These are phyloP conservation scores for Liasis olivaceus DNA, from an alignment of 2,797 vertebrate species.

Conservation along the genomic window DNA sequence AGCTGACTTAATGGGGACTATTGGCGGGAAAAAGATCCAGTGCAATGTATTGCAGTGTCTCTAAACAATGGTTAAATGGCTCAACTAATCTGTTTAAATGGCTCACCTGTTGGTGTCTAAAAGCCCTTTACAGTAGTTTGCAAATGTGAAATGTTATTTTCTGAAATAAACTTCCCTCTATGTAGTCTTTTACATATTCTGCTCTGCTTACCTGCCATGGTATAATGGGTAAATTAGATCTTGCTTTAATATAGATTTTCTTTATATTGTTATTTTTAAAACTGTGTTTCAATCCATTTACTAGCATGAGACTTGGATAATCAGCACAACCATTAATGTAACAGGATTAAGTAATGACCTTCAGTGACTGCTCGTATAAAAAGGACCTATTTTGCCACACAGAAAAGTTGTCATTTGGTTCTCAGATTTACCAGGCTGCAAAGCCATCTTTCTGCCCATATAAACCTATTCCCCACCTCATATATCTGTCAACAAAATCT, in stretches of 20 bases:
- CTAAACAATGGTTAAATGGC: slow-evolving; percentile 31
- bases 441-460: too few species aligned
- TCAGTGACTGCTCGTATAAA: background rate
- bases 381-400: background rate
- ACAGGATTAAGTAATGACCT: slow-evolving; percentile 32
- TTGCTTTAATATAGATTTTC: slow-evolving; percentile 34
- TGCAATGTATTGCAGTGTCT: slow-evolving; percentile 39
- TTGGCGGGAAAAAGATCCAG: slow-evolving; percentile 33
- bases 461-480: background rate
- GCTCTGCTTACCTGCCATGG: background rate
- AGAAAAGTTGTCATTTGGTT: background rate
- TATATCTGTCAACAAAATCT: background rate
- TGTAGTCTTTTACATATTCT: background rate
- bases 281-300: background rate
- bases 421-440: background rate
- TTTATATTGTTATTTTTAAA: slow-evolving; percentile 8
- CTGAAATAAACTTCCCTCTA: slow-evolving; percentile 29
- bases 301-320: background rate
- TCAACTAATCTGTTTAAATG: slow-evolving; percentile 44
- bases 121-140: slow-evolving; percentile 40
- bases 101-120: slow-evolving; percentile 25
- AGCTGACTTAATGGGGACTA: slow-evolving; percentile 39
- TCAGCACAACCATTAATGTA: background rate
- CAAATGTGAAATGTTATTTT: slow-evolving; percentile 38
- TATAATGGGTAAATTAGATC: slow-evolving; percentile 21